Base-by-base conservation (phyloP, 2,113 vertebrate genomes). In the Entosphenus tridentatus region DNA sequence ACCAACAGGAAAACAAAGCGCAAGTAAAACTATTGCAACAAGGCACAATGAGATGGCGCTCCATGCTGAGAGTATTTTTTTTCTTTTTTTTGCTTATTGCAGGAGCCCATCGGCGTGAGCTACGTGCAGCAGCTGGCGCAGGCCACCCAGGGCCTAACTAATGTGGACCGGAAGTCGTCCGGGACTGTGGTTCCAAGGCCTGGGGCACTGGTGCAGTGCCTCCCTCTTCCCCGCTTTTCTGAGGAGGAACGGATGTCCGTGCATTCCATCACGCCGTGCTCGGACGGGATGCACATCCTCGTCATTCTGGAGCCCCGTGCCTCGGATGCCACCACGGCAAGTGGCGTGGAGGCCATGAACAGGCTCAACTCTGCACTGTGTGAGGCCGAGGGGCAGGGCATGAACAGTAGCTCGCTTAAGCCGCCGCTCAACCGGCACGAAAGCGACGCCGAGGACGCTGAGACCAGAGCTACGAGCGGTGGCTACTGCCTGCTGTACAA, bases 101-200 rank as follows among this genome's bases (percentile, higher is more conserved):
- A 98, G 82, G 95, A 98, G 73, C 95, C 92, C 2, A 21, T 65
- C 2, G 92, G 90, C 70, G 88, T 98, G 78, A 97, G 88, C 2
- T 98, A 98, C 58, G 96, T 98, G 74, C 95, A 98, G 77, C 95
- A 98, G 73, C 96, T 98, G 73, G 92, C 95, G 57, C 89, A 97
- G 70, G 89, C 88, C 39, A 65, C 62, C 10, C 62, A 65, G 21
- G 62, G 62, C 8, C 21, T 65, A 2, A 65, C 62, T 11, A 65
- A n/a, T 71, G 80, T 89, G 5, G 90, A 98, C 71, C 85, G 86
- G 2, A 81, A 96, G 76, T 95, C 96, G 80, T 96, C 91, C 91
- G 90, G 80, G 77, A 84, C 87, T 1, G 77, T 91, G 79, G 83
- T 85, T 65, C 92, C 90, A 67, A 88, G 90, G 72, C 90, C 93